Base-by-base conservation (phyloP, 1,140 invertebrate genomes). In the Ceratosolen fusciceps region DNA sequence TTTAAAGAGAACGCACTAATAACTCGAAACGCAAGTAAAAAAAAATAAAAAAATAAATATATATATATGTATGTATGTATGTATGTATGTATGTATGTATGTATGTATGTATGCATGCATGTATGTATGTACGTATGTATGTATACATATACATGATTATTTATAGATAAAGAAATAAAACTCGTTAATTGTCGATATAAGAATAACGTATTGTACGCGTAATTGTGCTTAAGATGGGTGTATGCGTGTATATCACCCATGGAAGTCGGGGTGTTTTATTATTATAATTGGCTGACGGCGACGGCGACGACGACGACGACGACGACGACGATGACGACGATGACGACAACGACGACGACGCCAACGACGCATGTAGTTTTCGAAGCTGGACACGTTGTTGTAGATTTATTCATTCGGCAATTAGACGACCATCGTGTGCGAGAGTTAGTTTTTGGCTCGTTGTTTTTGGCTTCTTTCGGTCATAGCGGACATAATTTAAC, bases 101-200 rank as follows among this genome's bases (percentile, higher is more conserved):
- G 49, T 29, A 8, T 62, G 49, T 31, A 24, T n/a, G 16, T 47
- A 62, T 74, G 49, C 26, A 14, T 74, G 12, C 39, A n/a, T 19
- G 12, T 39, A 43, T 19, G 14, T 74, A 31, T 37, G 58, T 58
- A 58, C 34, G 14, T 39, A 58, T 56, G 58, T 54, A 43, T 39
- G 19, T 26, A 34, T 71, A 47, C 47, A 60, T 73, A 65, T 56
- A 43, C 4, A 72, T 72, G 49, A 14, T 56, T 65, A 73, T 72
- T 34, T 37, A 78, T 52, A 34, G 43, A 34, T 67, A 72, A 74
- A 74, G 14, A 73, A 73, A 65, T 34, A 54, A 79, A 79, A 47
- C 52, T 79, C 78, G 78, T 74, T 74, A 74, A 79, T 74, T 79
- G 78, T 79, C 78, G 72, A 79, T 74, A 79, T 74, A 74, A 74